Evolutionary conservation across 2,797 vertebrate species (phyloP).

Genomic region (Salmo trutta): DNA sequence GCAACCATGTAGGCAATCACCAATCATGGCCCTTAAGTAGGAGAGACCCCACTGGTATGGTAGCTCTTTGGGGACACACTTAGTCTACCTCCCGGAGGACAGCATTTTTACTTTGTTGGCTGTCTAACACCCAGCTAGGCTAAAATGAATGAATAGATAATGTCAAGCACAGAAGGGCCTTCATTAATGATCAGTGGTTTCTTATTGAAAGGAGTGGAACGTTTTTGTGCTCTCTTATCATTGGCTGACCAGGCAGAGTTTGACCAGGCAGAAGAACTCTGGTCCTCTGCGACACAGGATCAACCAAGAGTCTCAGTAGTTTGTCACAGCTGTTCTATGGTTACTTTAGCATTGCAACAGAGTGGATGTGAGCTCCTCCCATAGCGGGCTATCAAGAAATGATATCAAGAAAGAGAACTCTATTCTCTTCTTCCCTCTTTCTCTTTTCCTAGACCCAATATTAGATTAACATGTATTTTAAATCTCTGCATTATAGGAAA

Average conservation of each 20-base stretch:
- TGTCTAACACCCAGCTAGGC: background rate
- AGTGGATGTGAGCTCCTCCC: background rate
- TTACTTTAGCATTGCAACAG: background rate
- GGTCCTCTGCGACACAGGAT: background rate
- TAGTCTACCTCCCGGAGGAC: background rate
- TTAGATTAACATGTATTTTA: background rate
- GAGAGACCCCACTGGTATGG: background rate
- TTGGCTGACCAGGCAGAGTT: background rate
- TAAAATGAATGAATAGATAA: slow-evolving; percentile 1
- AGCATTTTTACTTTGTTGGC: slow-evolving; percentile 4
- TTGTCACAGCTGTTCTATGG: background rate
- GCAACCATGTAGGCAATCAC: background rate
- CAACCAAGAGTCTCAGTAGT: background rate
- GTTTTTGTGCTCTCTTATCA: background rate
- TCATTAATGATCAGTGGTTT: background rate
- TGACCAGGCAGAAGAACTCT: background rate
- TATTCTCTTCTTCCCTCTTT: background rate
- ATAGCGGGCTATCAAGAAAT: background rate
- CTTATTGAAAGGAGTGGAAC: background rate
- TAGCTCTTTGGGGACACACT: slow-evolving; percentile 1
- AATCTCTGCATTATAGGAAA: background rate
- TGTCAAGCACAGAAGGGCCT: background rate
- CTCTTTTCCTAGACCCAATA: no score
- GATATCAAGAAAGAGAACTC: background rate
- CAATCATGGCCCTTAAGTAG: background rate